Base-by-base conservation (phyloP, 2,888 invertebrate species). In the Acleris sparsana region DNA sequence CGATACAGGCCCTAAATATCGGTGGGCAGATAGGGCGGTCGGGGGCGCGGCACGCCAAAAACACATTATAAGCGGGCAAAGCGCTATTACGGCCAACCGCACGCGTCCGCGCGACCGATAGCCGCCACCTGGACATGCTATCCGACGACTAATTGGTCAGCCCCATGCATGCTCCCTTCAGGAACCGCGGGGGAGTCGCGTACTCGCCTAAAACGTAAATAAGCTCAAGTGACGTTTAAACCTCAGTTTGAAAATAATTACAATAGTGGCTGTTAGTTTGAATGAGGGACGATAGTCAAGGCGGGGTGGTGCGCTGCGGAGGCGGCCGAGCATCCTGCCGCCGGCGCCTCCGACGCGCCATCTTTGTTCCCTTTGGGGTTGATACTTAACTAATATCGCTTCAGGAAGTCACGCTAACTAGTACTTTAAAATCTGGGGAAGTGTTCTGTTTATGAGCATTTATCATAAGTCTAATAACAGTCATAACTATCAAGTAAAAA, bases 21-120 rank as follows among this genome's bases (percentile, higher is more conserved):
- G 84, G 85, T 80, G 81, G 83, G 88, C 80, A 86, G 87, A 86
- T 87, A 87, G 86, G 85, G 86, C 74, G 82, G 83, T 75, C 71
- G 79, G 78, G 83, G 85, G 86, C 84, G 85, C 86, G 86, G 86
- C 91, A 90, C 89, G 91, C 88, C 86, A 89, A 87, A 87, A 88
- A 87, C 86, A 86, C 89, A 89, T 90, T 91, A 89, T 82, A 78
- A 80, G 77, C 86, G 83, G 79, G 83, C 85, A 81, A 87, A 85
- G 85, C 82, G 87, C 88, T 86, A 87, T 90, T 88, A 89, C 83
- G 88, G 90, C 80, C 84, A 84, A 89, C 91, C 91, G 80, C 90
- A 89, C 83, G 89, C 87, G 84, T 80, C 82, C 82, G 75, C 80
- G 82, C 76, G 75, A 72, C 79, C 87, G 85, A 86, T 87, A 85